Evolutionary conservation across 2,797 vertebrate species (phyloP), one percentile per base, ranked within the genome.

Genomic region (Microctenopoma stevenorrisi): DNA sequence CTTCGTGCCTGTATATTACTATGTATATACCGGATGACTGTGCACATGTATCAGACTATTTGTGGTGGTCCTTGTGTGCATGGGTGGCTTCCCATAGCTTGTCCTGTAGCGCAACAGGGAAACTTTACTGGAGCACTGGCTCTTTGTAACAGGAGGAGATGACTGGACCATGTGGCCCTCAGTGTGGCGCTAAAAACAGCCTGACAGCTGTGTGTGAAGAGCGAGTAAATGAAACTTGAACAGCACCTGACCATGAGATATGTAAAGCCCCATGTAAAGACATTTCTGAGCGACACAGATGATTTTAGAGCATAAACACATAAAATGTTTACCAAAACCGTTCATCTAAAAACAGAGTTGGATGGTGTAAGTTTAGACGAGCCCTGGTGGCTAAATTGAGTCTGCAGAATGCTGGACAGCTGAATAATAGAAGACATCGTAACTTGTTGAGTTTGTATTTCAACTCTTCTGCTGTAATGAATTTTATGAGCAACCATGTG

Each of bases 151-250:
- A 68, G 73, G 91, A 94, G 91, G 76, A 91, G 89, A 80, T 79
- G 68, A 79, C 79, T 86, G 73, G 68, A 66, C 70, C 72, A 63
- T 80, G 85, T 84, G 83, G 84, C 76, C 82, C 75, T 88, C 77
- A 59, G 72, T 81, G 84, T 79, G 76, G 57, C 44, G 79, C 92
- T 93, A 91, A 93, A 94, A 94, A 93, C 91, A 91, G 91, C 80
- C 59, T 54, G 79, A 86, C 93, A 94, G 93, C 93, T 94, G 91
- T 82, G 82, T 52, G 82, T 69, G 72, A 64, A 56, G 63, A 79
- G 62, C 16, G 2, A 59, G 59, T 72, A 65, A 73, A 72, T 71
- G 47, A 84, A 84, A 86, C 72, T 73, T 49, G 75, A 80, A 56
- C 48, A 76, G 77, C 77, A 82, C 76, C 74, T 81, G 77, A 88